phyloP scores from a whole-genome alignment of 1,140 invertebrate species.

The Drosophila repletoides region DNA sequence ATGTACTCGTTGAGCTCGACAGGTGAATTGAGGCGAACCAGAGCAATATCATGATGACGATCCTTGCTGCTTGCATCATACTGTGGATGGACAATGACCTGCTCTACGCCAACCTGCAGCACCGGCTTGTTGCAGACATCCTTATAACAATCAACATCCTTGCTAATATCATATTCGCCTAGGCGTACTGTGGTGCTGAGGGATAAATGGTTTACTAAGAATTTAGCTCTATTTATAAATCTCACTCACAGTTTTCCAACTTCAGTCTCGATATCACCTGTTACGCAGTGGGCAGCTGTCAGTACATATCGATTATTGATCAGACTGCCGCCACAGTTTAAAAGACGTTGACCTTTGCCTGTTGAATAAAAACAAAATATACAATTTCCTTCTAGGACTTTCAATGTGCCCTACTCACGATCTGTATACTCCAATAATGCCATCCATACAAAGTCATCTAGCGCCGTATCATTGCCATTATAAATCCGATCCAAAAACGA shows the following conservation, averaged over 20 bases:
- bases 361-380: neutral
- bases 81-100: conserved; percentile 78
- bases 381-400: neutral
- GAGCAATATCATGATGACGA: conserved; percentile 87
- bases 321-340: conserved; percentile 85
- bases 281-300: conserved; percentile 94
- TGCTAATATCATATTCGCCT: conserved; percentile 85
- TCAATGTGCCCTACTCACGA: conserved; percentile 42
- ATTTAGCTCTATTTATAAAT: too few relatives aligned
- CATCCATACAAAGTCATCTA: conserved; percentile 86
- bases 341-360: conserved; percentile 67
- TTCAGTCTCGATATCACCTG: conserved; percentile 82
- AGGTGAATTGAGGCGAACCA: conserved; percentile 88
- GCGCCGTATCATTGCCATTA: conserved; percentile 78
- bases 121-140: conserved; percentile 68
- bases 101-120: conserved; percentile 70
- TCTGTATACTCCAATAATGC: conserved; percentile 84
- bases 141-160: conserved; percentile 84
- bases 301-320: conserved; percentile 85
- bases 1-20: conserved; percentile 88
- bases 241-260: conserved; percentile 74
- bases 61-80: conserved; percentile 56
- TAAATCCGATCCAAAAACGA: conserved; percentile 64
- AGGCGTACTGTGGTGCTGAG: conserved; percentile 83
- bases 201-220: neutral